Evolutionary conservation across 2,113 vertebrate genomes (phyloP), one percentile per base, ranked within the genome.

Genomic region (Smithornis capensis): DNA sequence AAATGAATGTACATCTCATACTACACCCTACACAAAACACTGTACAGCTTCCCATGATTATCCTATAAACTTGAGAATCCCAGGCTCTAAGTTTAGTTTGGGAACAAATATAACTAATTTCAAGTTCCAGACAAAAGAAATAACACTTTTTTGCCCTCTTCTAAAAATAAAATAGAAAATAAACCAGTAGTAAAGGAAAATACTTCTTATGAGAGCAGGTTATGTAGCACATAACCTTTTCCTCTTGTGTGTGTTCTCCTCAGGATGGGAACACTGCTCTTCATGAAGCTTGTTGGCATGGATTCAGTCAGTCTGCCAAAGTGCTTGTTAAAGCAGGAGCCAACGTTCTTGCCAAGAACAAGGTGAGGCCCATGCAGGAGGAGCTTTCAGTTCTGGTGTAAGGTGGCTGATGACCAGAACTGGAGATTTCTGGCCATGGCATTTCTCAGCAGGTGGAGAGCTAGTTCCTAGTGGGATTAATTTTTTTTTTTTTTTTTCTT

Each of bases 261-360:
- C 95, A 99, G 99, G 99, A 99, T 42, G 99, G 99, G 25, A 99
- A 99, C 95, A 99, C 99, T 0, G 99, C 99, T 50, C 98, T 99
- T 53, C 99, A 99, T 14, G 99, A 99, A 97, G 98, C 98, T 5
- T 98, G 98, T 74, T 99, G 99, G 99, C 99, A 99, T 10, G 99
- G 99, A 62, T 99, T 99, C 98, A 99, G 99, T 89, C 99, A 99
- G 96, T 99, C 99, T 15, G 98, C 98, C 96, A 99, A 99, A 97
- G 98, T 99, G 91, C 98, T 99, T 19, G 98, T 99, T 97, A 99
- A 99, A 98, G 99, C 98, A 33, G 99, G 99, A 89, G 99, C 99
- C 94, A 99, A 99, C 1, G 98, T 99, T 89, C 99, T 99, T 52
- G 98, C 99, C 90, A 99, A 98, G 95, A 99, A 99, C 98, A 99